These are phyloP conservation scores for Colinus virginianus DNA, from an alignment of 2,113 vertebrate species.

Conservation along the genomic window DNA sequence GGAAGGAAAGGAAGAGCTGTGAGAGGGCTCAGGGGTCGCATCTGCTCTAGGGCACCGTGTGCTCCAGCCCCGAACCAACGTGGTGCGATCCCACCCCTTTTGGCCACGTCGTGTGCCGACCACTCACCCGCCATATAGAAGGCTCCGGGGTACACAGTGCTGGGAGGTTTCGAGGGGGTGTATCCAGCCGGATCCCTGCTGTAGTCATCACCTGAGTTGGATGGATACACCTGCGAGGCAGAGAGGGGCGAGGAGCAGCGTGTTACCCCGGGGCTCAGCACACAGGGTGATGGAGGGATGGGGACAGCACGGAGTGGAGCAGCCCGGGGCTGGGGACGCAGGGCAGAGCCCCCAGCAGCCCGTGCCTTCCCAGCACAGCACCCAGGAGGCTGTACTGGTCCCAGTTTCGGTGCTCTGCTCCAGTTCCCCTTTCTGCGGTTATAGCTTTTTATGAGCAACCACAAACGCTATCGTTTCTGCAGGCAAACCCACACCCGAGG, in stretches of 20 bases:
- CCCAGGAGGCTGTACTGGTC: neutral
- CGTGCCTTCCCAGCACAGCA: neutral
- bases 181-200: constrained; percentile 88
- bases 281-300: rapidly evolving
- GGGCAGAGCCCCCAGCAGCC: rapidly evolving
- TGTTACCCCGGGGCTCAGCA: rapidly evolving
- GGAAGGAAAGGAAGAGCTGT: neutral
- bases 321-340: rapidly evolving
- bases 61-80: rapidly evolving
- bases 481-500: neutral
- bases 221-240: constrained; percentile 89
- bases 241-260: neutral
- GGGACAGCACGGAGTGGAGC: rapidly evolving
- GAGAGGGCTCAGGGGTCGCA: rapidly evolving
- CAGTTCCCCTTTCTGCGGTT: constrained; percentile 28
- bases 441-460: constrained; percentile 43
- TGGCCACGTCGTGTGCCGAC: rapidly evolving
- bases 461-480: constrained; percentile 8
- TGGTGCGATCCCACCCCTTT: rapidly evolving
- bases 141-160: constrained; percentile 89
- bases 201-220: constrained; percentile 95
- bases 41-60: neutral
- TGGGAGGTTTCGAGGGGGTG: constrained; percentile 84
- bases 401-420: neutral
- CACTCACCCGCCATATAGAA: constrained; percentile 94